Evolutionary conservation across 2,888 invertebrate genomes (phyloP), one percentile per base, ranked within the genome.

Genomic region (Sarcophaga rosellei): DNA sequence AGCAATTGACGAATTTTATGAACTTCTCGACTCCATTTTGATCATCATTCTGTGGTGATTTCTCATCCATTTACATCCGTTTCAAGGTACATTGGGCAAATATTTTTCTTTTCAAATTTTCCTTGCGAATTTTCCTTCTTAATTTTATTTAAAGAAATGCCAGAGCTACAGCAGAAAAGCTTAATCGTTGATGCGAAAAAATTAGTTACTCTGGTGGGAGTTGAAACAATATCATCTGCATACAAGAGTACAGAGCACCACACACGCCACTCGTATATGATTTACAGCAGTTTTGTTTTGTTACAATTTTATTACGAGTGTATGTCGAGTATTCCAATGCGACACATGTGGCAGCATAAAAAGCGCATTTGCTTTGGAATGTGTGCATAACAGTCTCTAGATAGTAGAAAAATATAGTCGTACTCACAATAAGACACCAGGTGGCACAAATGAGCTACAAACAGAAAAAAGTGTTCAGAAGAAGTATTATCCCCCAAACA

Each of bases 181-280:
- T 10, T 35, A 35, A 35, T 35, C 35, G 10, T 8, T 70, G 69
- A 75, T 65, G 59, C 59, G 65, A 83, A 83, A 74, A 86, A 76
- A 86, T 76, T 76, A 78, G 86, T 84, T 76, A 75, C 77, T 65
- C 74, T 78, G 74, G 45, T 61, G 86, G 86, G 86, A 81, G 82
- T 86, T 81, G 65, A 77, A 74, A 62, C 78, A 74, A 59, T 75
- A 82, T 75, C 85, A 83, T 35, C 2, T 35, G 35, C 76, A 86
- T 72, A 75, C 74, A 44, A 74, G 62, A 74, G 65, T 35, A 10
- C 10, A 8, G 0, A 35, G 10, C 8, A 10, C 35, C 35, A 35
- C 35, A 53, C 72, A 81, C 59, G 12, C 47, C 70, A 68, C 17
- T 73, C 62, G 72, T 61, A 82, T 62, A 82, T 62, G 72, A 77